Percentiles rank a stretch among this genome's conserved stretches.
Evolutionary conservation across 2,797 vertebrate species (phyloP).

Genomic region (Anisognathus igniventris): DNA sequence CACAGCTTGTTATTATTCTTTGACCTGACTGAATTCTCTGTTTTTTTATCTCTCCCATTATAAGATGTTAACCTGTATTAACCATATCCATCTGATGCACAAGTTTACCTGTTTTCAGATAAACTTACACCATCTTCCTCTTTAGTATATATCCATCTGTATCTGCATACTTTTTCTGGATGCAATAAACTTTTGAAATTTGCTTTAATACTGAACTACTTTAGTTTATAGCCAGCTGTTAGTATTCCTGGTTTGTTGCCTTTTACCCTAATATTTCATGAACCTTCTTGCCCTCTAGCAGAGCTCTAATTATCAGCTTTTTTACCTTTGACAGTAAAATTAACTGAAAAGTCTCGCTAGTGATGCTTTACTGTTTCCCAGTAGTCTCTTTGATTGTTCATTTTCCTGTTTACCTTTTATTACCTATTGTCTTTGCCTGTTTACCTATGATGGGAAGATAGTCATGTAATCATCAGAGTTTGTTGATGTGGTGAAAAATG

Average conservation of each 20-base stretch:
- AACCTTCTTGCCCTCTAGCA: background rate
- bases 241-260: background rate
- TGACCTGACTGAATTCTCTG: background rate
- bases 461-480: background rate
- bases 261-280: background rate
- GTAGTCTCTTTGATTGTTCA: background rate
- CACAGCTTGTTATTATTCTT: background rate
- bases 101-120: background rate
- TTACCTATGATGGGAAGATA: background rate
- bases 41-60: background rate
- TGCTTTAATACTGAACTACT: background rate
- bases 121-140: background rate
- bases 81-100: background rate
- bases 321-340: background rate
- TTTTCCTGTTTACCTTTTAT: background rate
- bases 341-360: background rate
- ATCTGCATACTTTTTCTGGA: background rate
- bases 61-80: background rate
- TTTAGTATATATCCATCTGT: background rate
- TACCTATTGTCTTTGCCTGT: background rate
- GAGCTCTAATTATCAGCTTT: background rate
- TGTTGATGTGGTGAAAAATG: background rate
- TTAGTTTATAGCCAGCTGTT: background rate
- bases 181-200: background rate
- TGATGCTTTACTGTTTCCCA: background rate